Conservation (phyloP, 2,797 vertebrate species). For the Petrocephalus schoutedeni region DNA sequence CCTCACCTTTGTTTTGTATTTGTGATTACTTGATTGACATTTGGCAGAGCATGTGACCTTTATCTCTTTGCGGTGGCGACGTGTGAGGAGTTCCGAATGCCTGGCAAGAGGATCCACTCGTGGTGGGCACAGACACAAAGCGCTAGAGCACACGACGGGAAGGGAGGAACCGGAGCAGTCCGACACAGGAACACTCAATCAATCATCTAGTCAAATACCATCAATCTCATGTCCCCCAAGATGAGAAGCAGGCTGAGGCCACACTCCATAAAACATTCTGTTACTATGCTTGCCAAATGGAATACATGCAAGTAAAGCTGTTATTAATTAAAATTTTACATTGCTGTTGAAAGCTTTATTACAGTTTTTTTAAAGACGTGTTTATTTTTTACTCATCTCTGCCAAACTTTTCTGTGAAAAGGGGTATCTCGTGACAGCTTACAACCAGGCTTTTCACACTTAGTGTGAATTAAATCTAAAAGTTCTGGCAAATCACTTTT, state of each 20-base stretch:
- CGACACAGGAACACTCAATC: neutral
- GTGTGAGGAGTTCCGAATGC: neutral
- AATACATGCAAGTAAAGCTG: neutral
- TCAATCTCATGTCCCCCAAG: neutral
- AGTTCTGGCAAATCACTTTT: neutral
- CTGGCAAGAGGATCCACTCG: neutral
- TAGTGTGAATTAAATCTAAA: neutral
- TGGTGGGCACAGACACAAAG: neutral
- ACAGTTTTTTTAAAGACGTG: neutral
- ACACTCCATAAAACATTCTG: neutral
- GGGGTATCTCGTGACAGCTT: neutral
- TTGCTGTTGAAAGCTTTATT: neutral
- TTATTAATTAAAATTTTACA: neutral
- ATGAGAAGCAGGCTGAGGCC: neutral
- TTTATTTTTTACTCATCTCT: neutral
- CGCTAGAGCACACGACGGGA: neutral
- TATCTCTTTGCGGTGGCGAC: neutral
- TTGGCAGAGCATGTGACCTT: neutral
- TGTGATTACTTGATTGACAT: conserved; percentile 12
- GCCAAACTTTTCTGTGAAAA: neutral
- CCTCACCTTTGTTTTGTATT: neutral
- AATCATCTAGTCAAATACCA: neutral
- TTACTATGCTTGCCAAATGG: neutral
- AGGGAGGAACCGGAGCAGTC: neutral
- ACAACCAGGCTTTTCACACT: neutral